Evolutionary conservation across 2,888 invertebrate genomes (phyloP).

Genomic region (Thecophora atra): DNA sequence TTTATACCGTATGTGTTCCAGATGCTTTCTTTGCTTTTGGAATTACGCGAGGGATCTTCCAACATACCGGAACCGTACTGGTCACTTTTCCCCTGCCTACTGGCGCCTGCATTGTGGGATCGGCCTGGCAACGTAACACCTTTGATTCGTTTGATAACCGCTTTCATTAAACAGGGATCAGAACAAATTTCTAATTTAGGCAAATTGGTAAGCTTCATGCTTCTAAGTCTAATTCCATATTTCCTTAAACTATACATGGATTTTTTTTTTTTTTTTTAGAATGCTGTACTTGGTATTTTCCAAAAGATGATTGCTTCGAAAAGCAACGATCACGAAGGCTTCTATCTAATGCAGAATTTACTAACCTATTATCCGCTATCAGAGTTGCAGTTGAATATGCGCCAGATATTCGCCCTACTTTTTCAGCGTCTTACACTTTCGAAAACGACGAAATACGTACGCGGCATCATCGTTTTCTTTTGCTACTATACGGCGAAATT

Average conservation of each 20-base stretch:
- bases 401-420: conserved; percentile 89
- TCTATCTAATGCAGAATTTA: conserved; percentile 87
- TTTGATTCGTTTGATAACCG: conserved; percentile 88
- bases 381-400: conserved; percentile 78
- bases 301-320: conserved; percentile 97
- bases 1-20: conserved; percentile 99
- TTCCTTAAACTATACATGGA: too few species aligned
- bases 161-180: conserved; percentile 80
- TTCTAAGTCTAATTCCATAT: too few species aligned
- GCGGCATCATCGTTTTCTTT: conserved; percentile 90
- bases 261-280: conserved; percentile 68
- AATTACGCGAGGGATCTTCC: conserved; percentile 70
- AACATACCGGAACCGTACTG: conserved; percentile 85
- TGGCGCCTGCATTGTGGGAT: conserved; percentile 93
- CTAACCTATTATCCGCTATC: conserved; percentile 83
- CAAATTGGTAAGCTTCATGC: conserved; percentile 73
- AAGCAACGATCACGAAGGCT: conserved; percentile 95
- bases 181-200: conserved; percentile 75
- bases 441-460: conserved; percentile 95
- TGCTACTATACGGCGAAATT: conserved; percentile 85
- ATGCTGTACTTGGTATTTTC: conserved; percentile 90
- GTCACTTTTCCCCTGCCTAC: conserved; percentile 86
- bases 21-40: conserved; percentile 90
- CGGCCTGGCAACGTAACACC: conserved; percentile 93
- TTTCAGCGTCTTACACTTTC: conserved; percentile 92